Conservation (phyloP, 1,140 invertebrate genomes). For the Philopotamus ludificatus region DNA sequence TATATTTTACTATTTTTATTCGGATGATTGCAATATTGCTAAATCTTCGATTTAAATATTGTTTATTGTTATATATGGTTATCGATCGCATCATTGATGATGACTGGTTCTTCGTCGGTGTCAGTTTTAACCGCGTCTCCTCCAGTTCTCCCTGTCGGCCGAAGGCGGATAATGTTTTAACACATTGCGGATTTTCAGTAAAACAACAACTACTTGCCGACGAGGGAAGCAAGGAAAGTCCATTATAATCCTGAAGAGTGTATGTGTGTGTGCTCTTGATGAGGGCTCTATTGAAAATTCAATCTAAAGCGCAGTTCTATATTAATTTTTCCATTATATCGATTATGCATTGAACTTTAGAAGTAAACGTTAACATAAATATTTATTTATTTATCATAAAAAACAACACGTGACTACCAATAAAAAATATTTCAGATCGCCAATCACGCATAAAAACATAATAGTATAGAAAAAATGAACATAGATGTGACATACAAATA, state of each 20-base stretch:
- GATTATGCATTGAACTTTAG: too few relatives aligned
- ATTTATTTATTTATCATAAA: too few relatives aligned
- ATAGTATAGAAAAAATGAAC: too few relatives aligned
- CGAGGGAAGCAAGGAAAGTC: conserved; percentile 5
- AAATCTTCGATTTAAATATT: not conserved
- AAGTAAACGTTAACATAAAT: too few relatives aligned
- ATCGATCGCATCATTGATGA: not conserved
- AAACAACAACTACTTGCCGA: conserved; percentile 10
- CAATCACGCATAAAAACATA: too few relatives aligned
- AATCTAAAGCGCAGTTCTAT: too few relatives aligned
- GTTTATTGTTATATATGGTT: not conserved
- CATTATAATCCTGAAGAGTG: not conserved
- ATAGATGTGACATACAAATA: too few relatives aligned
- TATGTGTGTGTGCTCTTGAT: not conserved
- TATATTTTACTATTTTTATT: not conserved
- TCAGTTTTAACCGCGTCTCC: too few relatives aligned
- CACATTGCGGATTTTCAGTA: not conserved
- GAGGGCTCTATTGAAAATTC: not conserved
- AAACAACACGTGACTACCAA: too few relatives aligned
- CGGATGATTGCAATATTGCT: not conserved
- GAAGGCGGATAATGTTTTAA: not conserved
- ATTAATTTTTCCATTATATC: too few relatives aligned
- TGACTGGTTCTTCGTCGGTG: not conserved
- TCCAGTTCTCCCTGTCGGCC: not conserved
- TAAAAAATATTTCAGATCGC: too few relatives aligned